These are phyloP conservation scores for Stomorhina lunata DNA, from an alignment of 2,888 invertebrate genomes.

Conservation along the genomic window DNA sequence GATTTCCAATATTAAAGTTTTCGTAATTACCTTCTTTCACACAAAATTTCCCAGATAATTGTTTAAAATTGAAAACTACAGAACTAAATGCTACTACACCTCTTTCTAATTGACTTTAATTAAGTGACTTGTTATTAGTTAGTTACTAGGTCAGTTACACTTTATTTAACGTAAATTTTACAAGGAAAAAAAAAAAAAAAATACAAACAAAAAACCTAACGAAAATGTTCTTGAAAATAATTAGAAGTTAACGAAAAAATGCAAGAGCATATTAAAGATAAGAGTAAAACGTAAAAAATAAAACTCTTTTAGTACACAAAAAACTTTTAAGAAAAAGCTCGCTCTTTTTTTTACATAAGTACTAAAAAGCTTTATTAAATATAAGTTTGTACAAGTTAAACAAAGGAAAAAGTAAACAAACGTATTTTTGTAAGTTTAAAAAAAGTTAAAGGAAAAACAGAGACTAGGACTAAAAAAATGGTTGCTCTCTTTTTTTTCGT, in stretches of 20 bases:
- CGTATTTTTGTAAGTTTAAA: too few species aligned
- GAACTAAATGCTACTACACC: background rate
- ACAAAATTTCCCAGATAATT: background rate
- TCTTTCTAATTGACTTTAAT: conserved; percentile 13
- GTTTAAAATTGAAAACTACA: background rate
- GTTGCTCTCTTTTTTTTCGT: too few species aligned
- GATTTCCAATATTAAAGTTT: too few species aligned
- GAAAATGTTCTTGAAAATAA: conserved; percentile 8
- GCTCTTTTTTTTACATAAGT: too few species aligned
- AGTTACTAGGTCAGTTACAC: conserved; percentile 28
- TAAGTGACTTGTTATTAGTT: conserved; percentile 5
- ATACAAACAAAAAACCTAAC: background rate
- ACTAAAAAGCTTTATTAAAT: too few species aligned
- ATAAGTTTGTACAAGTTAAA: too few species aligned
- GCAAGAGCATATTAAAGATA: background rate
- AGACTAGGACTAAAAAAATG: too few species aligned
- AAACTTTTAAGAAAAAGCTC: background rate
- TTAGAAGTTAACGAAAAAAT: background rate
- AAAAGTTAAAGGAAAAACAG: too few species aligned
- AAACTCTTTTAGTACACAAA: background rate
- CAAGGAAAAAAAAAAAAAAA: background rate
- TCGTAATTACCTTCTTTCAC: too few species aligned
- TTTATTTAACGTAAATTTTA: background rate
- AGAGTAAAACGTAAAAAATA: too few species aligned
- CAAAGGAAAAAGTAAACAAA: too few species aligned